A percentile compares a stretch with the other conserved stretches of the same genome.
Evolutionary conservation across 2,888 invertebrate species (phyloP).

Genomic region (Macrosiphum euphorbiae): DNA sequence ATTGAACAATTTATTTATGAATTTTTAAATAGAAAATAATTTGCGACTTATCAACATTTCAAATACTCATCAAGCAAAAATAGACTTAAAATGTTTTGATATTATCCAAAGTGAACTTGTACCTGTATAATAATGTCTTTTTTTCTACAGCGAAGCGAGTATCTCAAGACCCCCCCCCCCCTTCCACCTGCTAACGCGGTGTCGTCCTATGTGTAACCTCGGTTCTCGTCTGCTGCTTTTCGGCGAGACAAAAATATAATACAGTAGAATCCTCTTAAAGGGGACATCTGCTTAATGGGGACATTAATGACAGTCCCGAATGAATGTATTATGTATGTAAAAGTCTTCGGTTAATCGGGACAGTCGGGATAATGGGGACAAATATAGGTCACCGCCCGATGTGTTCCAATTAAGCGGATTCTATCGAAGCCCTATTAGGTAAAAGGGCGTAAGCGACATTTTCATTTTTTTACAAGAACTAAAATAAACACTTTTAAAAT

Average conservation of each 20-base stretch:
- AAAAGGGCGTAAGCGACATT: too few relatives aligned
- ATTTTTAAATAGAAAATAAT: background rate
- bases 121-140: background rate
- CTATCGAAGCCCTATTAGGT: too few relatives aligned
- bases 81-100: background rate
- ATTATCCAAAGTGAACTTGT: background rate
- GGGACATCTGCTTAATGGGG: too few relatives aligned
- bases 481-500: too few relatives aligned
- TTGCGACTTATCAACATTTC: background rate
- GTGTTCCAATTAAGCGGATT: too few relatives aligned
- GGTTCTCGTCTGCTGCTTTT: background rate
- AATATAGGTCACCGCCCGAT: too few relatives aligned
- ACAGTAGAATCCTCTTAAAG: too few relatives aligned
- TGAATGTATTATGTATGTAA: too few relatives aligned
- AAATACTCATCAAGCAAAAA: background rate
- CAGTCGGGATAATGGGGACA: too few relatives aligned
- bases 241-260: background rate
- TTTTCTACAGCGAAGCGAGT: background rate
- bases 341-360: too few relatives aligned
- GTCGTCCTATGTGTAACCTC: background rate
- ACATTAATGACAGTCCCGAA: too few relatives aligned
- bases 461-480: too few relatives aligned
- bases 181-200: background rate
- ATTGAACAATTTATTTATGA: background rate
- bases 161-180: background rate